Percentiles rank a stretch among this genome's conserved stretches.
These are phyloP conservation scores for Microctenopoma lineatum DNA, from an alignment of 2,797 vertebrate species.

Conservation along the genomic window DNA sequence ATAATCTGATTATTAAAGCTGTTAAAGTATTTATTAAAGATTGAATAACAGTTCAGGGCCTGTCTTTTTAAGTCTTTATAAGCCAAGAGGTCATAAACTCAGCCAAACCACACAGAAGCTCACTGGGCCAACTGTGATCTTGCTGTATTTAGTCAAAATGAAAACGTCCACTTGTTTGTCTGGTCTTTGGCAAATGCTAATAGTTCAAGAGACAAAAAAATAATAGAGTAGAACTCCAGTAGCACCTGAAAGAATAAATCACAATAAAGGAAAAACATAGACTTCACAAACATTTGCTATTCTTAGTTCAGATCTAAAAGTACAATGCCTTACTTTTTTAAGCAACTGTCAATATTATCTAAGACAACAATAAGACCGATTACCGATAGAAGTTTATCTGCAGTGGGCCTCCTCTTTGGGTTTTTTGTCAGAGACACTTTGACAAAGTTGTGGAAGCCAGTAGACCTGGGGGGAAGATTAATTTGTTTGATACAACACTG, in stretches of 20 bases:
- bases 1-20: neutral
- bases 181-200: neutral
- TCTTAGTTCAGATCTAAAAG: neutral
- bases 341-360: neutral
- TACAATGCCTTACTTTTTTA: neutral
- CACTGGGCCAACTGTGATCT: neutral
- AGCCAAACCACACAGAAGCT: constrained; percentile 26
- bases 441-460: constrained; percentile 95
- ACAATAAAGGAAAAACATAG: neutral
- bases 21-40: neutral
- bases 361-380: constrained; percentile 40
- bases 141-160: neutral
- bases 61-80: neutral
- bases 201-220: neutral
- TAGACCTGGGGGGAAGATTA: constrained; percentile 83
- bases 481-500: constrained; percentile 10
- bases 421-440: constrained; percentile 98
- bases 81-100: constrained; percentile 14
- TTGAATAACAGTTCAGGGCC: neutral
- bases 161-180: constrained; percentile 20
- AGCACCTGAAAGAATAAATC: neutral
- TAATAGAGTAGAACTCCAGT: neutral
- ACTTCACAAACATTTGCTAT: neutral
- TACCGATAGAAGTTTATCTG: constrained; percentile 94
- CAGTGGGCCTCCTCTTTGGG: constrained; percentile 96